phyloP scores from a whole-genome alignment of 2,113 vertebrate genomes.

The Canis aureus region DNA sequence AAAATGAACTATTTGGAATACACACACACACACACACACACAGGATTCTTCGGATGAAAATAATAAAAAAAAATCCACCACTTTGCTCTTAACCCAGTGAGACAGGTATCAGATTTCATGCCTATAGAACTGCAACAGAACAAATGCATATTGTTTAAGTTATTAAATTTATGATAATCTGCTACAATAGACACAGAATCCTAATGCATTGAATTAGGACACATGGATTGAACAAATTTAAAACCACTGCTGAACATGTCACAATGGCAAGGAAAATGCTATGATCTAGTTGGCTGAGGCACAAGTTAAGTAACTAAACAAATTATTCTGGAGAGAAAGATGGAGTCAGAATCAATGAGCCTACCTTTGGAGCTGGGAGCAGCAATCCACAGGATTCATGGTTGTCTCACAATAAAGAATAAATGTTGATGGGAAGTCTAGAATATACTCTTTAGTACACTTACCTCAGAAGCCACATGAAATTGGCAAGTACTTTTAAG shows the following conservation, averaged over 20 bases:
- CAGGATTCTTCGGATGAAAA: not conserved
- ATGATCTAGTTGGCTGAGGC: not conserved
- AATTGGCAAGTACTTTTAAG: not conserved
- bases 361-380: not conserved
- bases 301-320: not conserved
- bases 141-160: not conserved
- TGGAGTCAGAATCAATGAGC: not conserved
- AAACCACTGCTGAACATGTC: not conserved
- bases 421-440: not conserved
- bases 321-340: not conserved
- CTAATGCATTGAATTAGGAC: not conserved
- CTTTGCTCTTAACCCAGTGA: not conserved
- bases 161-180: not conserved
- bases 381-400: not conserved
- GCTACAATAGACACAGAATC: not conserved
- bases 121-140: not conserved
- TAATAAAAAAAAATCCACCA: not conserved
- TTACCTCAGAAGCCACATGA: not conserved
- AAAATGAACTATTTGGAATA: not conserved
- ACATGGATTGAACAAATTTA: not conserved
- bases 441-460: accelerated
- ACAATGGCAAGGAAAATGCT: not conserved
- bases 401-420: not conserved
- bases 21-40: accelerated
- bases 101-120: not conserved